Percentiles rank a stretch among this genome's conserved stretches.
phyloP scores from a whole-genome alignment of 2,797 vertebrate genomes.

The Xenops minutus region DNA sequence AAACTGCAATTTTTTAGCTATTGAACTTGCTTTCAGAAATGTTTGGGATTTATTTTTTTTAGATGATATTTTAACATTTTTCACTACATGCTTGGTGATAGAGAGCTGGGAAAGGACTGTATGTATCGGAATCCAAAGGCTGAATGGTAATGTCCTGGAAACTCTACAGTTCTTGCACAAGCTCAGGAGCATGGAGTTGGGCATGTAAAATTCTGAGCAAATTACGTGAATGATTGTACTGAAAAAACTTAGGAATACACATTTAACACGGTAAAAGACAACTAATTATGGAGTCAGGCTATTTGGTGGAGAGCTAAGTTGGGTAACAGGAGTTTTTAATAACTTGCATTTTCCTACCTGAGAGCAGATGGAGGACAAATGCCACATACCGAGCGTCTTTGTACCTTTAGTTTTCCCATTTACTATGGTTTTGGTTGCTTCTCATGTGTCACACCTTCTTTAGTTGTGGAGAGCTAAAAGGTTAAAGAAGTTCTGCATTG shows the following conservation, averaged over 20 bases:
- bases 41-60: neutral
- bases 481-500: neutral
- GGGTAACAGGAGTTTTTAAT: neutral
- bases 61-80: neutral
- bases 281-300: neutral
- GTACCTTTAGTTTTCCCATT: neutral
- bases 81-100: neutral
- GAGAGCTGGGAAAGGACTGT: neutral
- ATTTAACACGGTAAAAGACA: neutral
- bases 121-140: accelerated
- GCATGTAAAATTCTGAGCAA: neutral
- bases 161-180: neutral
- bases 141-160: neutral
- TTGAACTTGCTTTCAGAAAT: neutral
- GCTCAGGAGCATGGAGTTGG: neutral
- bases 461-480: neutral
- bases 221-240: neutral
- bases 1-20: neutral
- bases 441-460: neutral
- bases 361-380: neutral
- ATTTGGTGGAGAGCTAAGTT: neutral
- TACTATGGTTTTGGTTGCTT: neutral
- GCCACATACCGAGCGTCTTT: neutral
- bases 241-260: neutral
- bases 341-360: neutral